Evolutionary conservation across 2,888 invertebrate genomes (phyloP).

Genomic region (Stenolophus ochropezus): DNA sequence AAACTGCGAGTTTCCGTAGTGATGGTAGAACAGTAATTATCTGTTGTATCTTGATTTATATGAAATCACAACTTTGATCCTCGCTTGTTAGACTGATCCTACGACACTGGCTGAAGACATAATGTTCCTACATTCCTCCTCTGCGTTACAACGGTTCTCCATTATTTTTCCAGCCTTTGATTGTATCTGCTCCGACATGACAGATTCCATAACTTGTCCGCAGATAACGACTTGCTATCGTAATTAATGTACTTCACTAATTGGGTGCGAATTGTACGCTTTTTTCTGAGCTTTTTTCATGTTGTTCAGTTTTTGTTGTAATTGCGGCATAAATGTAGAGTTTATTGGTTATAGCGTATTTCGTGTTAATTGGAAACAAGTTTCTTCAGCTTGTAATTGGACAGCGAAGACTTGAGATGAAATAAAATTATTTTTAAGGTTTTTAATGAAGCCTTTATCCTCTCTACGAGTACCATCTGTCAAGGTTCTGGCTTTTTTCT

Average conservation of each 20-base stretch:
- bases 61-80: too few species aligned
- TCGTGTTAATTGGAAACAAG: constrained; percentile 26
- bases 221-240: constrained; percentile 18
- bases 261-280: constrained; percentile 41
- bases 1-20: too few species aligned
- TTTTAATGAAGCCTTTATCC: constrained; percentile 35
- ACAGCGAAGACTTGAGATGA: neutral
- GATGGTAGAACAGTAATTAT: too few species aligned
- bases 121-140: constrained; percentile 26
- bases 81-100: too few species aligned
- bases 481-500: constrained; percentile 2
- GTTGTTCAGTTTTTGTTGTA: constrained; percentile 13
- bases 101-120: neutral
- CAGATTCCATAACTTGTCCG: constrained; percentile 43
- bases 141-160: constrained; percentile 38
- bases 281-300: constrained; percentile 26
- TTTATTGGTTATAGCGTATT: constrained; percentile 35
- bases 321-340: constrained; percentile 19
- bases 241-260: constrained; percentile 48
- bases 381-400: constrained; percentile 32
- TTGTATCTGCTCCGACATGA: constrained; percentile 37
- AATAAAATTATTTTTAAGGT: constrained; percentile 35
- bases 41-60: too few species aligned
- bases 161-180: constrained; percentile 32
- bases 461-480: constrained; percentile 11